phyloP scores from a whole-genome alignment of 2,113 vertebrate species.

The Oreocharis arfaki region DNA sequence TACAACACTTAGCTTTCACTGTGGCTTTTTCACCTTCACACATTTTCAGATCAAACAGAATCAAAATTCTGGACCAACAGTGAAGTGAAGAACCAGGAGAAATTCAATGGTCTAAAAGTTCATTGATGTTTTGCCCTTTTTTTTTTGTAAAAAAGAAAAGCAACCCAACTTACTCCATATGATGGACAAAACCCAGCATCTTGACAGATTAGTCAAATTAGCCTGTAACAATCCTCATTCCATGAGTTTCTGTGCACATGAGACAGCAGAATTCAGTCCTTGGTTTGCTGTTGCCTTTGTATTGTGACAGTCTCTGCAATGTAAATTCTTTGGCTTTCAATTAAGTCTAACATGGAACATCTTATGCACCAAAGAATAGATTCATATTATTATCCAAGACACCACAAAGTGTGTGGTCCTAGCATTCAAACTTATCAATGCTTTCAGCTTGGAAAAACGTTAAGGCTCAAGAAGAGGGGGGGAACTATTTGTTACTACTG shows the following conservation, averaged over 20 bases:
- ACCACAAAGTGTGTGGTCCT: background rate
- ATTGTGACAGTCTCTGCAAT: background rate
- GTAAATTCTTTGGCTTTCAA: slow-evolving; percentile 49
- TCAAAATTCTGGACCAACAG: background rate
- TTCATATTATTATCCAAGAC: background rate
- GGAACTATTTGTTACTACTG: background rate
- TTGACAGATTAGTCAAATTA: slow-evolving; percentile 17
- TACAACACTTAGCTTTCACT: slow-evolving; percentile 1
- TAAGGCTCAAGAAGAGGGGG: slow-evolving; percentile 10
- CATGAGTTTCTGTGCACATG: slow-evolving; percentile 8
- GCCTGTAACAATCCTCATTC: background rate
- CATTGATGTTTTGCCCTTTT: background rate
- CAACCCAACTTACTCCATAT: background rate
- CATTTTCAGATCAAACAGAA: background rate
- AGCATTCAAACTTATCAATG: background rate
- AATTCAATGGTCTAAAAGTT: background rate
- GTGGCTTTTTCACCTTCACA: slow-evolving; percentile 2
- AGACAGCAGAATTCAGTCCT: background rate
- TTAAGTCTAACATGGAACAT: background rate
- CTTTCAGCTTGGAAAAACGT: background rate
- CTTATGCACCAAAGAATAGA: slow-evolving; percentile 11
- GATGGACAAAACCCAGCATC: slow-evolving; percentile 31
- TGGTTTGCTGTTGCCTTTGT: background rate
- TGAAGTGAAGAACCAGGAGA: slow-evolving; percentile 3
- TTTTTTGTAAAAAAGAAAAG: background rate